A percentile compares a stretch with the other conserved stretches of the same genome.
Evolutionary conservation across 2,888 invertebrate species (phyloP).

Genomic region (Psylliodes chrysocephalus): DNA sequence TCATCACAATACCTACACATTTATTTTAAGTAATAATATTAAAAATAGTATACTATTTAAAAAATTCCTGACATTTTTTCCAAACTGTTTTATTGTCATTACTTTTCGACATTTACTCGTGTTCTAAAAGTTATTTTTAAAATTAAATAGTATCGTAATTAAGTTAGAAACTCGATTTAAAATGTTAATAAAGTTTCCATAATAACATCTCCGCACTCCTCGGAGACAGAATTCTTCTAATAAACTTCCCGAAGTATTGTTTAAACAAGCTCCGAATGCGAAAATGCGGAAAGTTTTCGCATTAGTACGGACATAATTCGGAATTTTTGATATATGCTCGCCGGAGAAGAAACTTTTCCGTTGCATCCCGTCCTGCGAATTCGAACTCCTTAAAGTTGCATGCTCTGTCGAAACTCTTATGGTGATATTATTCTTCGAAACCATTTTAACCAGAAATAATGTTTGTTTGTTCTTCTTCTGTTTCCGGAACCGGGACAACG

Average conservation of each 20-base stretch:
- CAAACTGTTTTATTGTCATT: too few species aligned
- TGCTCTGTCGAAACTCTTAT: conserved; percentile 17
- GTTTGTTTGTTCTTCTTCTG: conserved; percentile 27
- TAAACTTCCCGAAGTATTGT: conserved; percentile 24
- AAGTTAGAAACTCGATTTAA: not conserved
- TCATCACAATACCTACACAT: too few species aligned
- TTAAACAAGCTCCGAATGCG: conserved; percentile 25
- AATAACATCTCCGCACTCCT: conserved; percentile 5
- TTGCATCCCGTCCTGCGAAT: conserved; percentile 7
- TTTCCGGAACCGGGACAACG: conserved; percentile 8
- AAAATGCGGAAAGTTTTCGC: conserved; percentile 26
- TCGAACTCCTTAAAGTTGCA: conserved; percentile 24
- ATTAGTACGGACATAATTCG: conserved; percentile 28
- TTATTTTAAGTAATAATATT: too few species aligned
- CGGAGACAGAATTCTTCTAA: conserved; percentile 28
- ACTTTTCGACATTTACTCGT: too few species aligned
- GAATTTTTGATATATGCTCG: conserved; percentile 27
- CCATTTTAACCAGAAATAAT: conserved; percentile 27
- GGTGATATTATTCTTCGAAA: conserved; percentile 23
- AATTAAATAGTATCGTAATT: too few species aligned
- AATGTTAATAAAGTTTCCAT: conserved; percentile 13
- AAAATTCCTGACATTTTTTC: too few species aligned
- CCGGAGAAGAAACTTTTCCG: conserved; percentile 20
- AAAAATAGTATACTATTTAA: too few species aligned
- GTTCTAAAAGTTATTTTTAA: too few species aligned